These are phyloP conservation scores for Caretta caretta DNA, from an alignment of 2,113 vertebrate species.

Conservation along the genomic window DNA sequence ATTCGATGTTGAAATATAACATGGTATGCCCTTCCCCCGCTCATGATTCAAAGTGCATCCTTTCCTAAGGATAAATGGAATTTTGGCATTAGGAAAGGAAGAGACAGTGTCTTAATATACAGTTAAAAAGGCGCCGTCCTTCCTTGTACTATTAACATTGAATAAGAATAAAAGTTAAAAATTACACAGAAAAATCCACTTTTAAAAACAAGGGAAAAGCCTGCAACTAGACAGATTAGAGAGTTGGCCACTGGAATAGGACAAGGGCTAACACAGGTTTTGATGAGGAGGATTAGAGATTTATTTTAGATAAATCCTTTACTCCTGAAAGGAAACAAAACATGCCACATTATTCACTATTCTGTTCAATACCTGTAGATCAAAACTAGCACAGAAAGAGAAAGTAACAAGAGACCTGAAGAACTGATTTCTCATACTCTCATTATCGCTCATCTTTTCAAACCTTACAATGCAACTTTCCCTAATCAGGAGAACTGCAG, in stretches of 20 bases:
- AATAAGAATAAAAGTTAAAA: neutral
- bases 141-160: neutral
- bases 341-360: neutral
- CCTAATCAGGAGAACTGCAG: neutral
- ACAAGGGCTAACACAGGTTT: neutral
- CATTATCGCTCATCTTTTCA: neutral
- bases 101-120: neutral
- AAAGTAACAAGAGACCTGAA: conserved; percentile 18
- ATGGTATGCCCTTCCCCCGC: neutral
- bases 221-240: neutral
- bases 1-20: neutral
- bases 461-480: neutral
- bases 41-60: neutral
- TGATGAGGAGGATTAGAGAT: neutral
- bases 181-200: neutral
- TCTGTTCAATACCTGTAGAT: conserved; percentile 1
- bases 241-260: neutral
- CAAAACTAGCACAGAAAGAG: conserved; percentile 2
- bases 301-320: conserved; percentile 17
- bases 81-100: neutral
- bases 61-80: neutral
- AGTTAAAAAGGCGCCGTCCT: neutral
- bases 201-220: neutral
- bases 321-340: conserved; percentile 19
- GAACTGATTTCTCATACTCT: neutral